phyloP scores from a whole-genome alignment of 2,113 vertebrate genomes.

The Eclectus roratus region DNA sequence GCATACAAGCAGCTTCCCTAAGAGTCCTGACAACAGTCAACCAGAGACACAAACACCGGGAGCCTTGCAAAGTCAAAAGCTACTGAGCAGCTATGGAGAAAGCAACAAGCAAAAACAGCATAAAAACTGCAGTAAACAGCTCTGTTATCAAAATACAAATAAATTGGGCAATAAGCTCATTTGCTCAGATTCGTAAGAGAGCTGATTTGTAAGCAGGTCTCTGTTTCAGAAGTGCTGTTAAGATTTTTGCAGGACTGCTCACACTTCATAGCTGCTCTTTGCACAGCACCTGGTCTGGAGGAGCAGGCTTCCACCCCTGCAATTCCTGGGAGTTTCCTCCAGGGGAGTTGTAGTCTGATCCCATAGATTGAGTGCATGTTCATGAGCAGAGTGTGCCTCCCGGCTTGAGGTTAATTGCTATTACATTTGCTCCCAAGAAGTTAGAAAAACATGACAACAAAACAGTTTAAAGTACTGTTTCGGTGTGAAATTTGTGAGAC shows the following conservation, averaged over 20 bases:
- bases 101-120: neutral
- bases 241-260: neutral
- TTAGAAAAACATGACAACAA: accelerated
- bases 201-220: too few relatives aligned
- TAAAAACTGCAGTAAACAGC: accelerated
- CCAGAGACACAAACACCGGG: neutral
- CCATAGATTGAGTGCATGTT: accelerated
- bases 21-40: neutral
- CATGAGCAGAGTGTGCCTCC: accelerated
- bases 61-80: neutral
- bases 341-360: accelerated
- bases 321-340: neutral
- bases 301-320: neutral
- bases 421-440: neutral
- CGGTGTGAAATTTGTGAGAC: neutral
- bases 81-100: neutral
- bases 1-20: neutral
- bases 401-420: neutral
- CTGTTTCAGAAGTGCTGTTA: accelerated
- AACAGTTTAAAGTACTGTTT: neutral
- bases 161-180: accelerated
- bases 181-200: too few relatives aligned
- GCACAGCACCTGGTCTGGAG: neutral
- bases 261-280: neutral
- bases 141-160: neutral